Evolutionary conservation across 2,888 invertebrate genomes (phyloP), one percentile per base, ranked within the genome.

Genomic region (Heliconius charithonia): DNA sequence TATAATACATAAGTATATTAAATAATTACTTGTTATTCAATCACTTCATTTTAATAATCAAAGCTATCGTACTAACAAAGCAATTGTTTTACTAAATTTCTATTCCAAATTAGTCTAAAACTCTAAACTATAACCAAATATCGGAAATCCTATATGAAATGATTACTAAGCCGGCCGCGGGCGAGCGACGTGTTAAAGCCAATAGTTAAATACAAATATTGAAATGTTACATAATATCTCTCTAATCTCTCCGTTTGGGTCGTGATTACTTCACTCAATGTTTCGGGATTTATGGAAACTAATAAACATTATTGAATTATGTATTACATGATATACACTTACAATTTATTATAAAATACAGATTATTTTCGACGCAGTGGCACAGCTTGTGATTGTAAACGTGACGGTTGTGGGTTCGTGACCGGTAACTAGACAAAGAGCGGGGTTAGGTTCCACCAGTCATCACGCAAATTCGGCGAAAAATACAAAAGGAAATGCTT

Each of bases 151-250:
- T 32, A 59, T 72, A 37, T 59, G 72, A 32, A 32, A 72, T 4
- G 13, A 16, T 29, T 19, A 51, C 45, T 19, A 19, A 16, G 19
- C 45, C 45, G 32, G 32, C 72, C 72, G 72, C 59, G 72, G 59
- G 72, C 72, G n/a, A 51, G 45, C 45, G 59, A 56, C 59, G 72
- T 59, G 32, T 59, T 72, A 72, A 56, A 72, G 72, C 72, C 59
- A 32, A 72, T 72, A 72, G 32, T 72, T 37, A 32, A 72, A n/a
- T 59, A 63, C 63, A 63, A 63, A 63, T 63, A 59, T 59, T 72
- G 25, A 59, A 72, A 72, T 59, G 37, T 59, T 56, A 56, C 71
- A 56, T 56, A 56, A 32, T 32, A 72, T 59, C 59, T 27, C 56
- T 56, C 51, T 29, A 56, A 25, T 59, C 59, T 25, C n/a, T 59